Evolutionary conservation across 2,113 vertebrate species (phyloP), one percentile per base, ranked within the genome.

Genomic region (Strix aluco): DNA sequence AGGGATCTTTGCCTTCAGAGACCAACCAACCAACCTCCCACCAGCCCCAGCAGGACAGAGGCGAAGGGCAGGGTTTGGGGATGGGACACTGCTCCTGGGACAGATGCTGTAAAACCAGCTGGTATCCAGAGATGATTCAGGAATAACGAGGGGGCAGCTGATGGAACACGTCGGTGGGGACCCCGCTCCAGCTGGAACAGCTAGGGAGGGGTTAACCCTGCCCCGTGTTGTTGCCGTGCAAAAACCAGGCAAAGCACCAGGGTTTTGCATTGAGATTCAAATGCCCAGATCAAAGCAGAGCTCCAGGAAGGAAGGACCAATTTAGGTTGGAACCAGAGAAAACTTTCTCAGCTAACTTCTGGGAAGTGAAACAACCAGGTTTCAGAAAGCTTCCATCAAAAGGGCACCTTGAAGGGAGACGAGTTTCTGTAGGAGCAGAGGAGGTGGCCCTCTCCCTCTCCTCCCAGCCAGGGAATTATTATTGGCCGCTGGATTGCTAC

Each of bases 321-420:
- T 96, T 97, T 85, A 88, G 89, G 81, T 58, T 97, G 96, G 95
- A 97, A 94, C 40, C 83, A 72, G 86, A 85, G 70, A 79, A 89
- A 84, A 81, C 87, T 94, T 96, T 97, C 96, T 95, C 91, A 82
- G 95, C 89, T 87, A 80, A 71, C 94, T 96, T 92, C 84, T 96
- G 96, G 96, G 94, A 95, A 96, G 94, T 57, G 79, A 83, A 94
- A 92, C 88, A 74, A 69, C 18, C 57, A 38, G 70, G 88, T 79
- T 94, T 81, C 92, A 90, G 90, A 94, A 14, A 83, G 90, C 80
- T 70, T n/a, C 88, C 69, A 22, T 74, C 65, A 59, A 47, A 59
- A 94, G 46, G 65, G 55, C 4, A 65, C 77, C 86, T 63, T 25
- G 71, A 34, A 78, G 96, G 87, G 22, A 95, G 81, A 67, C 2